phyloP scores from a whole-genome alignment of 2,113 vertebrate species.

The Grantiella picta region DNA sequence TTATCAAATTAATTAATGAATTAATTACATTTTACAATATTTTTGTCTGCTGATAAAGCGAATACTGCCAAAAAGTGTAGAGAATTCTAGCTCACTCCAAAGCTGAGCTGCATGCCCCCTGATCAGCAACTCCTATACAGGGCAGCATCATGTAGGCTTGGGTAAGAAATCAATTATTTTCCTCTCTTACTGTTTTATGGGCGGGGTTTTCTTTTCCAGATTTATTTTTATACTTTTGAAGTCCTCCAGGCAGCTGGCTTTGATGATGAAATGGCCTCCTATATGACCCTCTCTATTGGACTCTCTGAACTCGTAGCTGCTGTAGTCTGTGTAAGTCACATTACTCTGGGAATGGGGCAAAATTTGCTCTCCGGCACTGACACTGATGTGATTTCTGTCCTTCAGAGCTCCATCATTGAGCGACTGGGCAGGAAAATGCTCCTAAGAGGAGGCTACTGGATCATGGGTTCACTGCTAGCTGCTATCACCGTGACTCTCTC shows the following conservation, averaged over 20 bases:
- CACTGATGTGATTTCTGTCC: not conserved
- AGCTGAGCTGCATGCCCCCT: not conserved
- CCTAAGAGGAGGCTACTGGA: slow-evolving; percentile 73
- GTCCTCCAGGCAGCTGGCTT: slow-evolving; percentile 80
- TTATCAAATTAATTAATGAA: not conserved
- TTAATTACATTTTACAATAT: not conserved
- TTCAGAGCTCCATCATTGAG: slow-evolving; percentile 78
- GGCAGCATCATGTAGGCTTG: not conserved
- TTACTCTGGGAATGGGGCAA: not conserved
- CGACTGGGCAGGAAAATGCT: slow-evolving; percentile 72
- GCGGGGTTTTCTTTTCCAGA: slow-evolving; percentile 36
- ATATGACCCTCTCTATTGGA: slow-evolving; percentile 75
- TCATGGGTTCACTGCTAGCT: slow-evolving; percentile 74
- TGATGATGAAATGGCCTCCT: slow-evolving; percentile 62
- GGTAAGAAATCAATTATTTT: not conserved
- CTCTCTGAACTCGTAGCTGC: slow-evolving; percentile 75
- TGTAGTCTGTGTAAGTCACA: slow-evolving; percentile 51
- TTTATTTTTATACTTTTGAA: slow-evolving; percentile 85
- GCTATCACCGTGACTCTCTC: slow-evolving; percentile 70
- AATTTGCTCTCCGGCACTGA: not conserved
- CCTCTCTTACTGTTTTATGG: not conserved
- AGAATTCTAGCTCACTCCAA: not conserved
- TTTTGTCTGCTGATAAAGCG: not conserved
- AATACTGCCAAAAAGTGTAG: not conserved
- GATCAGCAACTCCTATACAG: not conserved